Conservation (phyloP, 2,888 invertebrate genomes). For the Dermolepida albohirtum region DNA sequence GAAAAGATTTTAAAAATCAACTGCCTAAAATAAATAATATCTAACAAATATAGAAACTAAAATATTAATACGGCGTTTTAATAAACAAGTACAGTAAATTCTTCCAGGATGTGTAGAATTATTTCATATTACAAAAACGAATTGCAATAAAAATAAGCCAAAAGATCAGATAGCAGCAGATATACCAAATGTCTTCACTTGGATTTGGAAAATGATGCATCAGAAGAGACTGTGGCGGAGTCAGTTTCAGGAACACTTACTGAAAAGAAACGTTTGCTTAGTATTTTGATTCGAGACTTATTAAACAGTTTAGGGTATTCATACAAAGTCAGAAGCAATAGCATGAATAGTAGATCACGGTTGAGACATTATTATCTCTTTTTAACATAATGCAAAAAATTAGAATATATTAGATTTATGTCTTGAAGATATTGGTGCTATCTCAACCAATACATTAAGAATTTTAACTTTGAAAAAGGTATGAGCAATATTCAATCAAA, state of each 20-base stretch:
- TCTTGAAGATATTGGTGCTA: conserved; percentile 97
- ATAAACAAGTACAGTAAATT: too few species aligned
- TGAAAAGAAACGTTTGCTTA: conserved; percentile 96
- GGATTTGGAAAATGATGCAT: conserved; percentile 95
- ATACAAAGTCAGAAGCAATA: conserved; percentile 97
- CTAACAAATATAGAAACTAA: too few species aligned
- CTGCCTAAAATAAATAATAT: too few species aligned
- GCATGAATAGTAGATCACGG: conserved; percentile 99
- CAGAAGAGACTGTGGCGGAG: conserved; percentile 93
- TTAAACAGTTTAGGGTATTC: conserved; percentile 94
- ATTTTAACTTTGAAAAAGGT: conserved; percentile 98
- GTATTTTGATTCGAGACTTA: conserved; percentile 90
- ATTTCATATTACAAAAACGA: conserved; percentile 95
- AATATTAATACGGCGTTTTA: too few species aligned
- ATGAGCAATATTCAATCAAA: conserved; percentile 98
- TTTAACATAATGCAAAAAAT: conserved; percentile 94
- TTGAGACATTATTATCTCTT: conserved; percentile 97
- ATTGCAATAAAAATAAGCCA: conserved; percentile 73
- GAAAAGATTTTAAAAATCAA: too few species aligned
- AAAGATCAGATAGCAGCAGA: conserved; percentile 74
- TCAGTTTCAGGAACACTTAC: conserved; percentile 96
- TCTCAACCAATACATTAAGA: conserved; percentile 95
- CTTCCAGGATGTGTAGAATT: conserved; percentile 97
- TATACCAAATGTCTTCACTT: conserved; percentile 89
- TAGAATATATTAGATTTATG: conserved; percentile 99